These are phyloP conservation scores for Macrosteles quadrilineatus DNA, from an alignment of 1,140 invertebrate genomes.

Conservation along the genomic window DNA sequence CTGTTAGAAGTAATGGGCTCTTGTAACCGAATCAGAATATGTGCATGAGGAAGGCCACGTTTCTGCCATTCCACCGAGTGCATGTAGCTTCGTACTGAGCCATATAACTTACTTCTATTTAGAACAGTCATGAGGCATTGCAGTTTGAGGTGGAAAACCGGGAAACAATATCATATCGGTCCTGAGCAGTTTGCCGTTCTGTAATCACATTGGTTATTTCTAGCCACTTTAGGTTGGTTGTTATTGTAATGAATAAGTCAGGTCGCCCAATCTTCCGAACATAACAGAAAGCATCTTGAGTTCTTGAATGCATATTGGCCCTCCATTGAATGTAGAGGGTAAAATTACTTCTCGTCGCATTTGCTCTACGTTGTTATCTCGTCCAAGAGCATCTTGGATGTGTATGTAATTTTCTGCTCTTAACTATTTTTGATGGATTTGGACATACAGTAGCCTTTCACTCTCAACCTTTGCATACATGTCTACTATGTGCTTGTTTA, in stretches of 20 bases:
- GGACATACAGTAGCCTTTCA: constrained; percentile 49
- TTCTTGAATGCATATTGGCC: too few species aligned
- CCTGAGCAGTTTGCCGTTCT: too few species aligned
- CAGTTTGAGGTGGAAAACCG: too few species aligned
- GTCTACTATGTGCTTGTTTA: constrained; percentile 51
- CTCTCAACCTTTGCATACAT: constrained; percentile 53
- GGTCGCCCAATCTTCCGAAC: too few species aligned
- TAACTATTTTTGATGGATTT: constrained; percentile 43
- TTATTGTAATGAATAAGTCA: too few species aligned
- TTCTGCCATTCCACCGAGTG: constrained; percentile 57
- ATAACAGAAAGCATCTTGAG: too few species aligned
- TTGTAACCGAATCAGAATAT: constrained; percentile 47
- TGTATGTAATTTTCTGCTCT: constrained; percentile 43
- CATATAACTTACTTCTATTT: constrained; percentile 44
- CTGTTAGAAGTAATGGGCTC: constrained; percentile 26
- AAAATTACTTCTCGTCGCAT: constrained; percentile 36
- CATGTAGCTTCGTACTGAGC: constrained; percentile 48
- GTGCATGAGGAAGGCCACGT: constrained; percentile 48
- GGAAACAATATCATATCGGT: too few species aligned
- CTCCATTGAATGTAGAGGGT: too few species aligned
- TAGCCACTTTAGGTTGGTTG: too few species aligned
- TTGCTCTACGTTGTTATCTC: constrained; percentile 16
- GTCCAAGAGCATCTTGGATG: constrained; percentile 45
- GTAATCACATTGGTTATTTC: too few species aligned
- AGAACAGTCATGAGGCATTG: constrained; percentile 52